Evolutionary conservation across 1,140 invertebrate genomes (phyloP), one percentile per base, ranked within the genome.

Genomic region (Diabrotica virgifera): DNA sequence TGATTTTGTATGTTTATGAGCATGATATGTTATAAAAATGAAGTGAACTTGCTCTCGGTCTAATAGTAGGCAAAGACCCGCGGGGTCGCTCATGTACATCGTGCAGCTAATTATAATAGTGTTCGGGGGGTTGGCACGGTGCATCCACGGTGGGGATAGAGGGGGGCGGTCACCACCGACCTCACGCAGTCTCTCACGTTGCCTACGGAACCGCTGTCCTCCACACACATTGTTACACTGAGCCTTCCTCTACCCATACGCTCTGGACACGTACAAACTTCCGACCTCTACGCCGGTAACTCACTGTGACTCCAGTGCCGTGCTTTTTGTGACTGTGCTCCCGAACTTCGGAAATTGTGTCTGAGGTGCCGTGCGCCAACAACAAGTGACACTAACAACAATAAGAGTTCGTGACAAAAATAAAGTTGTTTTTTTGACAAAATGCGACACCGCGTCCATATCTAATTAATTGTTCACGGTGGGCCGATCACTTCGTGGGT

Each of bases 181-280:
- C 77, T 70, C 77, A 78, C 77, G 77, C 77, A 78, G 77, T 76
- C 75, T 76, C 73, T 72, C 72, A 72, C 69, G 73, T 66, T 71
- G 69, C 64, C 70, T 67, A 66, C 73, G 74, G 72, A 62, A 71
- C 74, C 74, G 73, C 72, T 73, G 70, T 71, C 71, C 74, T 63
- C 63, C 66, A 66, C 57, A 61, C 52, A 67, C 68, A 73, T 73
- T 74, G 73, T 74, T 71, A 69, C 71, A 73, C 70, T 65, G 68
- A 69, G 69, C 72, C 68, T 74, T 72, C 68, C 66, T 70, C 59
- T 58, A 62, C 58, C 53, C 59, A 62, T 69, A 65, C 54, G 24
- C 13, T 13, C 63, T 50, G 59, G 59, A 52, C 59, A 40, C 12
- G 36, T 13, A 55, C 63, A 51, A 50, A 9, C 40, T 46, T 46